phyloP scores from a whole-genome alignment of 2,113 vertebrate species.

The Peucedramus taeniatus region DNA sequence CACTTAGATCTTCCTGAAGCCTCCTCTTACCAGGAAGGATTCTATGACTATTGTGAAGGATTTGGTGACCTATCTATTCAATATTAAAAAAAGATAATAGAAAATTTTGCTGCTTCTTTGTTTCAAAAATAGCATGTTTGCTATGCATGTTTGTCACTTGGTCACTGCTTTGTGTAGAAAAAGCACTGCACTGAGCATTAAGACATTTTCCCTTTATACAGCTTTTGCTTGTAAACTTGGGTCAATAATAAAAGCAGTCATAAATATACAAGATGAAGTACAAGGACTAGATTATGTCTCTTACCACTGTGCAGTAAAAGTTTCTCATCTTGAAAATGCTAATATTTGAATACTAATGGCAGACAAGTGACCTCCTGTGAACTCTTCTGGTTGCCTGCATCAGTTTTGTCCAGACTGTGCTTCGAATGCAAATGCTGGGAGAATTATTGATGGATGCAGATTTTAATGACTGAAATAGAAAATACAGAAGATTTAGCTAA shows the following conservation, averaged over 20 bases:
- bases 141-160: no score
- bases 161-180: background rate
- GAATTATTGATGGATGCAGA: background rate
- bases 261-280: background rate
- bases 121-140: background rate
- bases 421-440: background rate
- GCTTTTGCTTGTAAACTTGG: background rate
- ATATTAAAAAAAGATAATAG: background rate
- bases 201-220: background rate
- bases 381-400: background rate
- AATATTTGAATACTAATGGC: background rate
- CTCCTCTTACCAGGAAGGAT: background rate
- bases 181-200: background rate
- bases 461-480: background rate
- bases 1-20: constrained; percentile 6
- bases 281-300: background rate
- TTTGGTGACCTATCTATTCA: background rate
- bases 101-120: background rate
- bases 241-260: background rate
- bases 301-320: background rate
- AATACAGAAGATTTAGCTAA: background rate
- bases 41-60: background rate
- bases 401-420: background rate
- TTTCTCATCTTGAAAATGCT: background rate
- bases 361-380: background rate